Base-by-base conservation (phyloP, 2,113 vertebrate species). In the Xiphophorus maculatus region DNA sequence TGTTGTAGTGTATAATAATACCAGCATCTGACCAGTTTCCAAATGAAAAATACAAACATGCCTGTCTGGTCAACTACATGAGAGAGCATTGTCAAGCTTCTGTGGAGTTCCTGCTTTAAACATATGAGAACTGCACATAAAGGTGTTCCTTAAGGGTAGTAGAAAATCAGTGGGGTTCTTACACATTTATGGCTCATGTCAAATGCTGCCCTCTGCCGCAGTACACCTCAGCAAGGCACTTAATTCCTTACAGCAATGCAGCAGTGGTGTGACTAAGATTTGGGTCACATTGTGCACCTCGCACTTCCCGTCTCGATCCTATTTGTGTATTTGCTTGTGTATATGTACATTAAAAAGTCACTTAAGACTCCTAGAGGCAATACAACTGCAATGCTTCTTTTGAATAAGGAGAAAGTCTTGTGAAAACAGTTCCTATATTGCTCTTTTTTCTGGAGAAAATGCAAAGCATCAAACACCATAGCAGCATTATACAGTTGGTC, bases 201-300 rank as follows among this genome's bases (percentile, higher is more conserved):
- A 80, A 86, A 68, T 74, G 61, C 83, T 75, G 73, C 77, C 77
- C 5, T 69, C 63, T 68, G 51, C 35, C 69, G 63, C 64, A 71
- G 73, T 74, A 60, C 81, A 74, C 71, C 73, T 84, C 44, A 87
- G 81, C 75, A 86, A 69, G 75, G 42, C 81, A 84, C 64, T 82
- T 44, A 76, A 66, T 75, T 77, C 65, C 72, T 76, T 54, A 76
- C 51, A 82, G 70, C 70, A 74, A 68, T 73, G 61, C 74, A 79
- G 66, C 54, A 68, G 11, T 69, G 54, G 48, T 71, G 61, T 81
- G 63, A 66, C 1, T 4, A 25, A 67, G 76, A 77, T 83, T 35
- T 82, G 40, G 72, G 58, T 70, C 74, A 87, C 71, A 44, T 28
- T 40, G 15, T 82, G 67, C 42, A 54, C 51, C 33, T 77, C 54